These are phyloP conservation scores for Oscheius sp. DNA, from an alignment of 2,888 invertebrate genomes.

Conservation along the genomic window DNA sequence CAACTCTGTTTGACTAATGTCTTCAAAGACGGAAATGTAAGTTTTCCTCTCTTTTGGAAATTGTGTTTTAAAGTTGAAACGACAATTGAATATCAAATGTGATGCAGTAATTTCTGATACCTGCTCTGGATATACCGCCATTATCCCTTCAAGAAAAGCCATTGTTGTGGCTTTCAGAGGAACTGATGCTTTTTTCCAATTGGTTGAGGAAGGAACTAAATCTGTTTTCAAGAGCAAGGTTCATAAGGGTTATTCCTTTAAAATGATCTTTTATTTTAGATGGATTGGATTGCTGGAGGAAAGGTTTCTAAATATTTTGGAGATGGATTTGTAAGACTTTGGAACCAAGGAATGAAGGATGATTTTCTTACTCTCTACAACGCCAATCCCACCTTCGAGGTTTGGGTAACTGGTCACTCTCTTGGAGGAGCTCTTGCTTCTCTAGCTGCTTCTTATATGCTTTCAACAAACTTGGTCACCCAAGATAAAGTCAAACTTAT, in stretches of 20 bases:
- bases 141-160: conserved; percentile 28
- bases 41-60: conserved; percentile 13
- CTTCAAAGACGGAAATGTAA: conserved; percentile 33
- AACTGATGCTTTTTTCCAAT: conserved; percentile 48
- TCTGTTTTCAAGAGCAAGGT: conserved; percentile 39
- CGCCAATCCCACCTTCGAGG: conserved; percentile 48
- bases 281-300: conserved; percentile 53
- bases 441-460: conserved; percentile 51
- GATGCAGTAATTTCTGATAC: conserved; percentile 44
- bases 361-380: conserved; percentile 42
- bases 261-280: not conserved
- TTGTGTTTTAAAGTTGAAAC: conserved; percentile 42
- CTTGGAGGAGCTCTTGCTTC: conserved; percentile 61
- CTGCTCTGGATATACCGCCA: conserved; percentile 56
- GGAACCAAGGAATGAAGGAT: conserved; percentile 56
- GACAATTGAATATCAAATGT: conserved; percentile 44
- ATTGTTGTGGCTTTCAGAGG: conserved; percentile 41
- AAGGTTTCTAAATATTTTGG: conserved; percentile 56
- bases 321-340: conserved; percentile 50
- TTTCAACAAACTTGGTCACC: conserved; percentile 39
- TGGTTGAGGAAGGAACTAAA: conserved; percentile 54
- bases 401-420: conserved; percentile 58
- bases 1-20: conserved; percentile 45
- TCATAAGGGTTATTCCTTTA: not conserved
- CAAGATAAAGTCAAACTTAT: conserved; percentile 47